Evolutionary conservation across 2,797 vertebrate genomes (phyloP).

Genomic region (Sylvia borin): DNA sequence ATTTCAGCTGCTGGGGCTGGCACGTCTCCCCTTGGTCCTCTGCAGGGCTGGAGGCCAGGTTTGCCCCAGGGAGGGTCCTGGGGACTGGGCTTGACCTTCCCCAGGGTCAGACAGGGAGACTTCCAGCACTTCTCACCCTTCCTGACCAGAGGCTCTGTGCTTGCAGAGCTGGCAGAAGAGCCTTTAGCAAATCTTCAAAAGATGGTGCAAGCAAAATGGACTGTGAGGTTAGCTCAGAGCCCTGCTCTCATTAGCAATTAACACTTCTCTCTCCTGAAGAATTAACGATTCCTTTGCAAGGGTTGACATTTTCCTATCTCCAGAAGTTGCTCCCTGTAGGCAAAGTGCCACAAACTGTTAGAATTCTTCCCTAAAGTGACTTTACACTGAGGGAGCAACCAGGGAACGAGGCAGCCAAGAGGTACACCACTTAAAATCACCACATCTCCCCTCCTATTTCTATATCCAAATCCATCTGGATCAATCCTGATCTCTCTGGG

Average conservation of each 20-base stretch:
- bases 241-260: background rate
- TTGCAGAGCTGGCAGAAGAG: background rate
- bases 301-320: background rate
- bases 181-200: background rate
- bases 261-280: background rate
- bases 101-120: background rate
- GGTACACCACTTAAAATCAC: background rate
- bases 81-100: background rate
- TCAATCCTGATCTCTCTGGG: background rate
- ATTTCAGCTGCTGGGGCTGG: background rate
- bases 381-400: background rate
- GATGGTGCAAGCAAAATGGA: background rate
- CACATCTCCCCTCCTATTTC: background rate
- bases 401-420: background rate
- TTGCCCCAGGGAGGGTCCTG: background rate
- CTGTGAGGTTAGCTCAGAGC: background rate
- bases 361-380: background rate
- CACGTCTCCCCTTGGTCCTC: rapidly evolving
- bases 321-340: background rate
- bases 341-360: background rate
- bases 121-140: background rate
- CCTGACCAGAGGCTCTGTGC: rapidly evolving
- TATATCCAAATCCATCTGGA: background rate
- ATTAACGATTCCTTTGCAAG: rapidly evolving
- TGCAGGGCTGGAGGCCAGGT: background rate